A percentile compares a stretch with the other conserved stretches of the same genome.
phyloP scores from a whole-genome alignment of 2,797 vertebrate genomes.

The Brotula barbata region DNA sequence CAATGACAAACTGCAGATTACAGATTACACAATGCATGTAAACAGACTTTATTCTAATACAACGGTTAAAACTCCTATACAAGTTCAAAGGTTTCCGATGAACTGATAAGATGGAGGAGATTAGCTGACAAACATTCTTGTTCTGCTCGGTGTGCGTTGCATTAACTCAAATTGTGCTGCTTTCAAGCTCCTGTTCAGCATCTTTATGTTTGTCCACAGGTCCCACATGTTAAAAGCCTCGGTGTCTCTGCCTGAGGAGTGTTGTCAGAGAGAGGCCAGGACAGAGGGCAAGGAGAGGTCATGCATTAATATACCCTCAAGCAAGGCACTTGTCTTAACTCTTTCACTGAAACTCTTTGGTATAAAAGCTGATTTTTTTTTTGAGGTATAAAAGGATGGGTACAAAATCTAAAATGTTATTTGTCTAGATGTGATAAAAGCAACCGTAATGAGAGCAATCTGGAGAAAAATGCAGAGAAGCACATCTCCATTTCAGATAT shows the following conservation, averaged over 20 bases:
- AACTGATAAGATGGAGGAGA: slow-evolving; percentile 53
- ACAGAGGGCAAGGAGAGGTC: slow-evolving; percentile 72
- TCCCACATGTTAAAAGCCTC: slow-evolving; percentile 48
- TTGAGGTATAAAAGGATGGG: slow-evolving; percentile 11
- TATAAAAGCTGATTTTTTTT: slow-evolving; percentile 38
- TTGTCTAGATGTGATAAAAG: slow-evolving; percentile 42
- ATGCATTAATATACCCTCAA: slow-evolving; percentile 71
- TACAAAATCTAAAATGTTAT: slow-evolving; percentile 30
- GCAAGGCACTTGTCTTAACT: slow-evolving; percentile 72
- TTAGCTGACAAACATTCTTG: slow-evolving; percentile 38
- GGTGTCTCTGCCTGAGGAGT: slow-evolving; percentile 56
- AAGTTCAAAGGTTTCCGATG: slow-evolving; percentile 19
- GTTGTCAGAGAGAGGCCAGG: slow-evolving; percentile 57
- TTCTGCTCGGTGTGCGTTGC: not conserved
- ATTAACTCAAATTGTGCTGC: slow-evolving; percentile 30
- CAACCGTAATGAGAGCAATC: slow-evolving; percentile 36
- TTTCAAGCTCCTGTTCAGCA: slow-evolving; percentile 14
- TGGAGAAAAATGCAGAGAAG: not conserved
- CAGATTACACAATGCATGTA: slow-evolving; percentile 20
- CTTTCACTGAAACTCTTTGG: slow-evolving; percentile 52
- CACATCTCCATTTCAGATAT: slow-evolving; percentile 10
- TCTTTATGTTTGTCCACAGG: slow-evolving; percentile 54
- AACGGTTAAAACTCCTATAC: not conserved
- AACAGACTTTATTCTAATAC: not conserved
- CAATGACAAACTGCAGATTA: slow-evolving; percentile 5